Evolutionary conservation across 2,797 vertebrate genomes (phyloP).

Genomic region (Falco novaeseelandiae): DNA sequence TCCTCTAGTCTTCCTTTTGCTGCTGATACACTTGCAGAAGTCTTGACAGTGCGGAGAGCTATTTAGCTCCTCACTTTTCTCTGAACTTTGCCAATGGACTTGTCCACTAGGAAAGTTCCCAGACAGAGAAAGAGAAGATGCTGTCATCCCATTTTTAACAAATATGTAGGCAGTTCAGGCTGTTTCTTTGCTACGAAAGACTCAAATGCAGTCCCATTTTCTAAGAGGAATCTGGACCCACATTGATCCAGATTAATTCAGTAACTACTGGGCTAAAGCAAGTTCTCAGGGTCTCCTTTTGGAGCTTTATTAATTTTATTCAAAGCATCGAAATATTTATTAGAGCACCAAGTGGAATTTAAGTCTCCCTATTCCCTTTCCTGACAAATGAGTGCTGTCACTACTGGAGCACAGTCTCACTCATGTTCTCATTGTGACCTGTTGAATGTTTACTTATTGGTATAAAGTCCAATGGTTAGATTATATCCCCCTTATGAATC

Average conservation of each 20-base stretch:
- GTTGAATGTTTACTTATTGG: slow-evolving; percentile 4
- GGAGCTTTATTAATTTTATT: not conserved
- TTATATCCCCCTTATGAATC: not conserved
- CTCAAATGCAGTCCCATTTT: not conserved
- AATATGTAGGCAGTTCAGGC: not conserved
- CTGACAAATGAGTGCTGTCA: not conserved
- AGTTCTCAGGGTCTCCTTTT: not conserved
- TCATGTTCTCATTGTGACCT: not conserved
- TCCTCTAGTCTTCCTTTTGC: not conserved
- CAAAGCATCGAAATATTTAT: not conserved
- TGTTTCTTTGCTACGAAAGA: not conserved
- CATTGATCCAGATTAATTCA: not conserved
- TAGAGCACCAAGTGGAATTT: not conserved
- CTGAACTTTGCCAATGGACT: not conserved
- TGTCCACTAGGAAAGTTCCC: not conserved
- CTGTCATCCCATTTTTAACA: not conserved
- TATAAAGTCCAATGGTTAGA: not conserved
- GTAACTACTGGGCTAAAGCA: not conserved
- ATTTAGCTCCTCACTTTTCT: not conserved
- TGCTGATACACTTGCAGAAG: not conserved
- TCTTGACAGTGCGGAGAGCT: not conserved
- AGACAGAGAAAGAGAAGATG: not conserved
- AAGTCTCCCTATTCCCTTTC: not conserved
- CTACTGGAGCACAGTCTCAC: not conserved
- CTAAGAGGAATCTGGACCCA: not conserved